A percentile compares a stretch with the other conserved stretches of the same genome.
These are phyloP conservation scores for Dromiciops gliroides DNA, from an alignment of 2,113 vertebrate species.

Conservation along the genomic window DNA sequence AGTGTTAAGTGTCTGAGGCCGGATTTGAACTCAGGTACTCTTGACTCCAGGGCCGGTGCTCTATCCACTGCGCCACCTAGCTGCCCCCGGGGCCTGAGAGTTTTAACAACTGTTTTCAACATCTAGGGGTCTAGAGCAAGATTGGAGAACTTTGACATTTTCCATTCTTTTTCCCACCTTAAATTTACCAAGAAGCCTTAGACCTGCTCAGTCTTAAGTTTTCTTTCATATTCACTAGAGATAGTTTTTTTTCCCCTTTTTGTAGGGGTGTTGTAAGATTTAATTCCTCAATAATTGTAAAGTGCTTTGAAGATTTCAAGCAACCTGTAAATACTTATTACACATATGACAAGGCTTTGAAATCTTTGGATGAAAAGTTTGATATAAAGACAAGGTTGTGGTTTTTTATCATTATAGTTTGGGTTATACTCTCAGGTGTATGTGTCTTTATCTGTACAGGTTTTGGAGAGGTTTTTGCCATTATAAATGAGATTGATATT, in stretches of 20 bases:
- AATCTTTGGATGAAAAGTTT: background rate
- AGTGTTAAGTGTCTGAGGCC: too few species aligned
- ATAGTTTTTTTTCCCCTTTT: background rate
- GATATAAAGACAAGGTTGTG: background rate
- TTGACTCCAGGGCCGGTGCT: too few species aligned
- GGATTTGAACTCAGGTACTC: too few species aligned
- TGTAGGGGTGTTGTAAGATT: background rate
- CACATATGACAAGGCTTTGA: background rate
- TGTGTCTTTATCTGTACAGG: background rate
- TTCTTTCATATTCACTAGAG: background rate
- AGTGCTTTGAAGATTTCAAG: background rate
- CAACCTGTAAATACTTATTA: background rate
- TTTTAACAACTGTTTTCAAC: background rate
- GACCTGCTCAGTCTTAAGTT: background rate
- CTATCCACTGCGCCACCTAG: too few species aligned
- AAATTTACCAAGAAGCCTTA: background rate
- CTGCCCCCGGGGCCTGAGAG: too few species aligned
- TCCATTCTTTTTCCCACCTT: background rate
- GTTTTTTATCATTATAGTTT: background rate
- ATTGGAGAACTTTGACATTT: background rate
- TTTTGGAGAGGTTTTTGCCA: background rate
- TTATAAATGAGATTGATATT: background rate
- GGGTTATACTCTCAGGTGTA: background rate
- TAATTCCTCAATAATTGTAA: background rate
- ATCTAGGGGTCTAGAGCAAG: background rate